Evolutionary conservation across 1,140 invertebrate species (phyloP), one percentile per base, ranked within the genome.

Genomic region (Heliconius hermathena): DNA sequence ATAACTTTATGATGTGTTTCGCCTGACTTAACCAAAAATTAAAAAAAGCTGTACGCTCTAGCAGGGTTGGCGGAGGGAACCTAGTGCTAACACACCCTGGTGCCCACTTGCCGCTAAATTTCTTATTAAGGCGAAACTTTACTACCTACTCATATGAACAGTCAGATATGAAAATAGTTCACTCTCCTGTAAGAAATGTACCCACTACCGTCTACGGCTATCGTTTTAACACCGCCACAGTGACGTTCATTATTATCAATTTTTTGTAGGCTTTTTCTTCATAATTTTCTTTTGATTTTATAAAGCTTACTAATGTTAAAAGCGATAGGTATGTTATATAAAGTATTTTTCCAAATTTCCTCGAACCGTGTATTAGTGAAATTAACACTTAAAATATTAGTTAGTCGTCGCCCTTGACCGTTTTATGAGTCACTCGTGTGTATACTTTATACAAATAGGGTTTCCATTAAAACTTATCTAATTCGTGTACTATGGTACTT

Each of bases 361-460:
- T 6, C 22, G 26, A 29, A 66, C 60, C 60, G n/a, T 66, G 60
- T 66, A 29, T 29, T 66, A 66, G 60, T 29, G 60, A 66, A 29
- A 66, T 29, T 66, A 29, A 29, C 9, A 29, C 60, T 66, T 66
- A 66, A 66, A 66, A 66, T 66, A 66, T 29, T 29, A 66, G 60
- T 29, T 29, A 66, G 60, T 29, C 13, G 60, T 11, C 22, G 60
- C 4, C 60, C 60, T 66, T 66, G 60, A 66, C 22, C 18, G 26
- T 66, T 29, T 29, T 29, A 29, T 29, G 60, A 66, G 60, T 66
- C 60, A 29, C 26, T 66, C 26, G 60, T 66, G 60, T 66, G 26
- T 13, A 66, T 6, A 16, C n/a, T n/a, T n/a, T n/a, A n/a, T n/a
- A n/a, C n/a, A n/a, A n/a, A 66, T 66, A 66, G 22, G 41, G 22